These are phyloP conservation scores for Lathronympha strigana DNA, from an alignment of 2,888 invertebrate genomes.

Conservation along the genomic window DNA sequence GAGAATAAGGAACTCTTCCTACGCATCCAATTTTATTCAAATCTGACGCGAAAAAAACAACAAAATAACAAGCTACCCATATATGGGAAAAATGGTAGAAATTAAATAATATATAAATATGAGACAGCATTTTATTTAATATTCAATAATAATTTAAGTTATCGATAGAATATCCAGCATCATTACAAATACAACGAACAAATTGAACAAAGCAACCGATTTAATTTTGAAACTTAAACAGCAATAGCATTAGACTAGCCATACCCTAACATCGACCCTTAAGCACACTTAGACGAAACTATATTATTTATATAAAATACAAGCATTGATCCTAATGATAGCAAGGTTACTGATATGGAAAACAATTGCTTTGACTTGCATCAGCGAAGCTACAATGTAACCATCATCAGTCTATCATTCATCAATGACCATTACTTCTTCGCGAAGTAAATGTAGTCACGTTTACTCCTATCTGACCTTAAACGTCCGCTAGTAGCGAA, in stretches of 20 bases:
- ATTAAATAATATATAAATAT: constrained; percentile 59
- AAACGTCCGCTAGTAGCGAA: constrained; percentile 2
- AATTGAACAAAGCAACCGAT: constrained; percentile 79
- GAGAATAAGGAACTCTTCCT: no score
- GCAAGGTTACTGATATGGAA: constrained; percentile 55
- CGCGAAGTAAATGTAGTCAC: background rate
- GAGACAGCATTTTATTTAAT: constrained; percentile 82
- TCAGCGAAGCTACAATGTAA: constrained; percentile 52
- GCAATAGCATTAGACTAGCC: constrained; percentile 67
- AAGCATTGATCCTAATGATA: constrained; percentile 45
- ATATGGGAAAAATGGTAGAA: background rate
- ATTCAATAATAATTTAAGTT: constrained; percentile 77
- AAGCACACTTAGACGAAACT: constrained; percentile 77
- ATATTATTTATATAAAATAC: constrained; percentile 60
- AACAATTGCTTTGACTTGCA: constrained; percentile 55
- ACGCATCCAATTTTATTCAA: no score
- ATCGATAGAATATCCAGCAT: constrained; percentile 82
- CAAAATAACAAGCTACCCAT: no score
- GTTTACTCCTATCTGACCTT: constrained; percentile 16
- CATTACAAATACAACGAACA: constrained; percentile 83
- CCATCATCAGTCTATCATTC: constrained; percentile 45
- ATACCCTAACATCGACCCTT: constrained; percentile 64
- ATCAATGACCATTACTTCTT: constrained; percentile 24
- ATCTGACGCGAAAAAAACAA: no score
- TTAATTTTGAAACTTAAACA: constrained; percentile 76